Evolutionary conservation across 2,113 vertebrate species (phyloP), one percentile per base, ranked within the genome.

Genomic region (Protomyctophum bolini): DNA sequence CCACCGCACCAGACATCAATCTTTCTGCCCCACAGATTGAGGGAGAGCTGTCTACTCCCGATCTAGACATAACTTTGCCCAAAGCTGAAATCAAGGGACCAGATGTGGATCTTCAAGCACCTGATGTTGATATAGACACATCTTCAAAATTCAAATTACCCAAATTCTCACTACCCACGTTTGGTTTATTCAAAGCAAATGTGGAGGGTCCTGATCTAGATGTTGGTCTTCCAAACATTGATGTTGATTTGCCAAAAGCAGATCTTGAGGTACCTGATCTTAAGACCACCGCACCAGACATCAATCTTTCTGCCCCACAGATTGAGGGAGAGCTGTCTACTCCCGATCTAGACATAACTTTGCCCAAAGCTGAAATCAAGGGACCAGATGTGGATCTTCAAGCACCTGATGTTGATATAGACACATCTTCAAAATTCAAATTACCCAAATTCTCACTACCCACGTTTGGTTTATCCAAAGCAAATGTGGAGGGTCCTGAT

Each of bases 1-100:
- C 69, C 4, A 76, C 72, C n/a, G 9, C 59, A 61, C 70, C 81
- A 50, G 72, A 82, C 7, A 52, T 78, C 12, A 80, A 50, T 15
- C 50, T 79, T 14, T 72, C 70, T 14, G 33, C 14, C 2, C 77
- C 80, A 7, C 76, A 79, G 41, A 47, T 81, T 55, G 58, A 80
- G 10, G 77, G 70, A 50, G 66, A 28, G 5, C 1, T 83, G 29
- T 8, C 12, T 29, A 33, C 60, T 61, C 72, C 83, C 47, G 70
- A 79, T 75, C 28, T 62, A 7, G 51, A 61, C 29, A 10, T 70
- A 8, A 54, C 6, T 14, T 51, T 74, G 8, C 59, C 62, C 3
- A 76, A 63, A 60, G 29, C 45, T n/a, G 41, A 72, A 28, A 29
- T 76, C 2, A 72, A 21, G 47, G 66, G 29, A 1, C 66, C 69